These are phyloP conservation scores for Diploscapter pachys DNA, from an alignment of 1,140 invertebrate species.

Conservation along the genomic window DNA sequence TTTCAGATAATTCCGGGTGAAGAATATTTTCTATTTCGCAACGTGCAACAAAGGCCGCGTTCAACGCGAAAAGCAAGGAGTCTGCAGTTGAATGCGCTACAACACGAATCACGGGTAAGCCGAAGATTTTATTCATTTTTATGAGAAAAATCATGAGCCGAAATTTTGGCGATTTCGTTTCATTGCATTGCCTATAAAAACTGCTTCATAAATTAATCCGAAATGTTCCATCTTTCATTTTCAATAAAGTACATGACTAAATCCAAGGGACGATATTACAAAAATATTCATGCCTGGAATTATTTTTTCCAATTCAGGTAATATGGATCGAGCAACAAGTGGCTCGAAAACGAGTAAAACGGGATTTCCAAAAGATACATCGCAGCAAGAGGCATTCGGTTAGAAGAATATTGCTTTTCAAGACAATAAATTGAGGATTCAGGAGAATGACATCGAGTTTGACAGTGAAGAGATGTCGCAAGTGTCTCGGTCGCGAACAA, in stretches of 20 bases:
- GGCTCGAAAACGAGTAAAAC: conserved; percentile 78
- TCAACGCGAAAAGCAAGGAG: conserved; percentile 38
- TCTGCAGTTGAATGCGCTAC: conserved; percentile 28
- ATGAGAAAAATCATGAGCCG: not conserved
- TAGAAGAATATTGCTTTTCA: conserved; percentile 1
- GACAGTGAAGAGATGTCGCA: conserved; percentile 15
- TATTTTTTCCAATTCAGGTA: conserved; percentile 66
- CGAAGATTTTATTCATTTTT: not conserved
- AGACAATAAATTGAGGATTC: not conserved
- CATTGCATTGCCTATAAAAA: too few relatives aligned
- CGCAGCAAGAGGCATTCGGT: not conserved
- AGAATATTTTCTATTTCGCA: conserved; percentile 46
- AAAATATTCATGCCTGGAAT: too few relatives aligned
- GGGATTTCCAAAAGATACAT: conserved; percentile 68
- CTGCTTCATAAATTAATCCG: too few relatives aligned
- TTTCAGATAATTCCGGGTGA: conserved; percentile 45
- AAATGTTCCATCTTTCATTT: too few relatives aligned
- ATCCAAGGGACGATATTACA: too few relatives aligned
- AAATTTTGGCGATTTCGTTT: too few relatives aligned
- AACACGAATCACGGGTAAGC: conserved; percentile 24
- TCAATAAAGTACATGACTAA: too few relatives aligned
- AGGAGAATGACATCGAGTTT: conserved; percentile 10
- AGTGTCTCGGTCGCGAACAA: conserved; percentile 10
- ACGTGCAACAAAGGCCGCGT: conserved; percentile 23
- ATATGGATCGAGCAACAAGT: conserved; percentile 90